Conservation (phyloP, 2,797 vertebrate species). For the Natrix natrix region DNA sequence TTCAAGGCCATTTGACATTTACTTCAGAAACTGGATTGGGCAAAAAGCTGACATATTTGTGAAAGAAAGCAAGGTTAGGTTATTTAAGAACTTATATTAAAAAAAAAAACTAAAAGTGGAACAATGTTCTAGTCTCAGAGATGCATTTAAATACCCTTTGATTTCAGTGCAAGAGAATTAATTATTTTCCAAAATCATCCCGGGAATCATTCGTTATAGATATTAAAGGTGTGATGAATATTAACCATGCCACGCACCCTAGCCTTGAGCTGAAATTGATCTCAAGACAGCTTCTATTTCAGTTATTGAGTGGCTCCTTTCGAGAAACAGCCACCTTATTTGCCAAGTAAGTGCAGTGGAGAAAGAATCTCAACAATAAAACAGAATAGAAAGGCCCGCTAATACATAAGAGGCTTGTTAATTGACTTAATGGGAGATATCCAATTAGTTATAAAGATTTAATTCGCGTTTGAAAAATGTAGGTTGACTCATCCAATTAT, state of each 20-base stretch:
- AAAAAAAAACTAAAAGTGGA: background rate
- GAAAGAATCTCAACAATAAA: background rate
- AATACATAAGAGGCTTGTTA: background rate
- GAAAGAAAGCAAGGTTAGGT: background rate
- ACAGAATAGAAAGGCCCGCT: background rate
- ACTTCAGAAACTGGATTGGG: background rate
- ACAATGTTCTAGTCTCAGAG: background rate
- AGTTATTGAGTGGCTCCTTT: background rate
- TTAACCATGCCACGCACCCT: background rate
- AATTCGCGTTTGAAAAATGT: background rate
- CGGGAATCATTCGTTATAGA: background rate
- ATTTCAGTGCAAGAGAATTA: background rate
- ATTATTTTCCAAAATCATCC: background rate
- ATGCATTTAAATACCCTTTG: background rate
- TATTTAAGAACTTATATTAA: background rate
- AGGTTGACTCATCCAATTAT: background rate
- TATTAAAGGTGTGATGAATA: background rate
- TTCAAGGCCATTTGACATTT: background rate
- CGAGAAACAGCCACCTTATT: background rate
- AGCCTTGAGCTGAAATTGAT: background rate
- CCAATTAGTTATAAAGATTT: background rate
- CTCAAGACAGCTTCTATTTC: background rate
- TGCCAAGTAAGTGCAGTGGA: background rate
- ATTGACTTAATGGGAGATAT: background rate
- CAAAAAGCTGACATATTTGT: rapidly evolving